phyloP scores from a whole-genome alignment of 2,113 vertebrate genomes.

The Panthera tigris region DNA sequence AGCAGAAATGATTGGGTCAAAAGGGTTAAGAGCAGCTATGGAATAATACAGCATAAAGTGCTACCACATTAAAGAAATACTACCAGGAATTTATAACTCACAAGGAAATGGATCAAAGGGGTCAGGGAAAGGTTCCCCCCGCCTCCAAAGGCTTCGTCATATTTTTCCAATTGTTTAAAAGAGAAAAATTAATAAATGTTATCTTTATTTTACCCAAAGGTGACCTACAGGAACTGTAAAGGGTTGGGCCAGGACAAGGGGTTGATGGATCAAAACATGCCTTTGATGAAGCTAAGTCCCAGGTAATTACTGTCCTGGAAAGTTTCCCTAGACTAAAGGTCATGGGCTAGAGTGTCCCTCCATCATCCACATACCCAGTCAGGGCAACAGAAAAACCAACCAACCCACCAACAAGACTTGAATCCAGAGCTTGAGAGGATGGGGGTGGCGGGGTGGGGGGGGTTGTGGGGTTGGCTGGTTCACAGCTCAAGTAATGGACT shows the following conservation, averaged over 20 bases:
- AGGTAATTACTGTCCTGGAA: slow-evolving; percentile 56
- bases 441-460: too few species aligned
- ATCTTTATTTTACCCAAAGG: slow-evolving; percentile 76
- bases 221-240: slow-evolving; percentile 70
- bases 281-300: slow-evolving; percentile 62
- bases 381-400: background rate
- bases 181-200: slow-evolving; percentile 71
- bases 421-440: background rate
- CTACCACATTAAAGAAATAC: slow-evolving; percentile 49
- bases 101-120: slow-evolving; percentile 58
- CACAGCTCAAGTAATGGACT: background rate
- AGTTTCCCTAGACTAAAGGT: background rate
- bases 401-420: background rate
- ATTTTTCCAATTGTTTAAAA: slow-evolving; percentile 76
- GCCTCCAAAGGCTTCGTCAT: slow-evolving; percentile 41
- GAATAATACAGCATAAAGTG: slow-evolving; percentile 56
- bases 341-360: background rate
- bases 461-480: background rate
- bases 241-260: slow-evolving; percentile 62
- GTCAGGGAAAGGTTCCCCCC: background rate
- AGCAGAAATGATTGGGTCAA: background rate
- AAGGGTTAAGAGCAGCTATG: background rate
- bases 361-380: background rate
- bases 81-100: slow-evolving; percentile 47
- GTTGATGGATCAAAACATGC: slow-evolving; percentile 52